Evolutionary conservation across 2,797 vertebrate genomes (phyloP), one percentile per base, ranked within the genome.

Genomic region (Cuniculus paca): DNA sequence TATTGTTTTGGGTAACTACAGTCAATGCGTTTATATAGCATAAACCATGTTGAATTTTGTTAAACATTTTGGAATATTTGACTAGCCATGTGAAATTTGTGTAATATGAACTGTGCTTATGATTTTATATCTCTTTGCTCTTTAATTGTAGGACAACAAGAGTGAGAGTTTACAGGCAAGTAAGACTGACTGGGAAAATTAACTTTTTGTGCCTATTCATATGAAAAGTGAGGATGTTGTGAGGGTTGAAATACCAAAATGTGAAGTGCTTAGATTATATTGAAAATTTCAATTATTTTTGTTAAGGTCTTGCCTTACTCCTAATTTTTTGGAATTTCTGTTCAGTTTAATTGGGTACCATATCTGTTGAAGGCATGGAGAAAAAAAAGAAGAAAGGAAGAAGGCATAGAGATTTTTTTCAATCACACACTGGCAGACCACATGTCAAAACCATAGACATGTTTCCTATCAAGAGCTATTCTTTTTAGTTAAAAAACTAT

Each of bases 51-150:
- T 68, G 52, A 10, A 61, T 77, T 92, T 61, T 63, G 36, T 85
- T 68, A 75, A 93, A 84, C 42, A 75, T 68, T 89, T 87, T 92
- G 63, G 28, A 92, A 84, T 61, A 60, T 89, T 89, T 95, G 12
- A 22, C 42, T 31, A 9, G 20, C 31, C 26, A 83, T 56, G 48
- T 60, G 70, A 39, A 88, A 20, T 56, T 45, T 70, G 52, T 77
- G 68, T 74, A 81, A 80, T 56, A 16, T 68, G 83, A 91, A 28
- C 17, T 60, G 4, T 54, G 31, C 19, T 94, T 58, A 68, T 83
- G 12, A 84, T 84, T 81, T 80, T 70, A 22, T 61, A 81, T 42
- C 70, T 56, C 20, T 22, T 5, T 58, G 34, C 14, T 90, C 34
- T 83, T 86, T 88, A 82, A 85, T 81, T 89, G 72, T 8, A 88